Base-by-base conservation (phyloP, 1,140 invertebrate genomes). In the Trissolcus basalis region DNA sequence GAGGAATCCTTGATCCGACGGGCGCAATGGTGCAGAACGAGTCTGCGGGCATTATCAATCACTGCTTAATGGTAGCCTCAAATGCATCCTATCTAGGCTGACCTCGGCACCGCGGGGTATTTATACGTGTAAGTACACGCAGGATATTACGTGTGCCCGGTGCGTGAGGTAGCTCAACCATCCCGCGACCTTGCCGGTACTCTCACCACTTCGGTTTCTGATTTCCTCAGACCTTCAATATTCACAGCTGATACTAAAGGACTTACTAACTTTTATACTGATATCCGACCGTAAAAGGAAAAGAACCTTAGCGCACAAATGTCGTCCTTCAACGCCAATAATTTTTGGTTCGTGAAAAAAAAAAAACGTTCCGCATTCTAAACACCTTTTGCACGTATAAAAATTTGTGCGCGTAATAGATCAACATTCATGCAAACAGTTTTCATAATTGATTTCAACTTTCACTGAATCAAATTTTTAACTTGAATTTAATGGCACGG, bases 1-100 rank as follows among this genome's bases (percentile, higher is more conserved):
- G 36, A 70, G 72, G 56, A 81, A 77, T 27, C 81, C 81, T 84
- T 82, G 80, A 84, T 83, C 80, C 76, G 67, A 51, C 72, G 72
- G 59, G 78, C 73, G 76, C 79, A 79, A 81, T 81, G 79, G 82
- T 69, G 82, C 79, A 71, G 82, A 85, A 85, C 84, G 81, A 71
- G 77, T 82, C 81, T 81, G 78, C 80, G 80, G 80, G 81, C 80
- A 86, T 84, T 85, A 86, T 85, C 83, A 84, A 84, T 86, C 83
- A 84, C 79, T 69, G 77, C 77, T 82, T 85, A 86, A 85, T 84
- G 81, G 81, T 82, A 85, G 82, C 80, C 75, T 84, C 82, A 80
- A 82, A 83, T 82, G 82, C 80, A 84, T 84, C 80, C 81, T 82
- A 82, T 83, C 83, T 82, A 81, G 78, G 78, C 59, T 72, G 76